Percentiles rank a stretch among this genome's conserved stretches.
phyloP scores from a whole-genome alignment of 2,113 vertebrate species.

The Psittacula cyanocephala region DNA sequence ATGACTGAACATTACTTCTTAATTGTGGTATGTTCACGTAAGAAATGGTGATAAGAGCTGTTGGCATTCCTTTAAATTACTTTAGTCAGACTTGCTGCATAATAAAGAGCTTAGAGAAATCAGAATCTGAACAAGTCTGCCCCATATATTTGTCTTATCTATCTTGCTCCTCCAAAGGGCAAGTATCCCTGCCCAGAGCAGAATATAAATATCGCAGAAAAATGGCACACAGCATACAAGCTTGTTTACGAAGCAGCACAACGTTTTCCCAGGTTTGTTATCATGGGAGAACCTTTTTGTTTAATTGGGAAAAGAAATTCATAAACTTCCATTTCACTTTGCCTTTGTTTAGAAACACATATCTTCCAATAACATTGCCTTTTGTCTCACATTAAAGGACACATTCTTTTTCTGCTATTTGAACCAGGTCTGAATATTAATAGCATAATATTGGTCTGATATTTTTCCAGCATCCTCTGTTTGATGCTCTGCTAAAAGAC shows the following conservation, averaged over 20 bases:
- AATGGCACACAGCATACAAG: not conserved
- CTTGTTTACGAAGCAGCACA: not conserved
- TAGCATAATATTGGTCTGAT: not conserved
- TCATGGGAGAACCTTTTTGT: not conserved
- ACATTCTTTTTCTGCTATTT: not conserved
- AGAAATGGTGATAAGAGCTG: not conserved
- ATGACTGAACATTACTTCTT: not conserved
- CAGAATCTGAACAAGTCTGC: not conserved
- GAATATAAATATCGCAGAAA: not conserved
- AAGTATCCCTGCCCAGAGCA: not conserved
- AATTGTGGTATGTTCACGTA: not conserved
- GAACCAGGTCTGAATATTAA: not conserved
- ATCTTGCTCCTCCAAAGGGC: not conserved
- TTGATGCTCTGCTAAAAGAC: not conserved
- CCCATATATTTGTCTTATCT: not conserved
- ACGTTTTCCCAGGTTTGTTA: not conserved
- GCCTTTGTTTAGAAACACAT: not conserved
- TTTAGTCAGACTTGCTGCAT: not conserved
- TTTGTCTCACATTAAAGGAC: not conserved
- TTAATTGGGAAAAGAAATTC: not conserved
- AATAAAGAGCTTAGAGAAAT: conserved; percentile 1
- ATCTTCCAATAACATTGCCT: not conserved
- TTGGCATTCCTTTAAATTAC: not conserved
- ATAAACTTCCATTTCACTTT: not conserved
- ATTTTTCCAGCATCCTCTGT: not conserved